Evolutionary conservation across 2,888 invertebrate genomes (phyloP).

Genomic region (Andrena minutula): DNA sequence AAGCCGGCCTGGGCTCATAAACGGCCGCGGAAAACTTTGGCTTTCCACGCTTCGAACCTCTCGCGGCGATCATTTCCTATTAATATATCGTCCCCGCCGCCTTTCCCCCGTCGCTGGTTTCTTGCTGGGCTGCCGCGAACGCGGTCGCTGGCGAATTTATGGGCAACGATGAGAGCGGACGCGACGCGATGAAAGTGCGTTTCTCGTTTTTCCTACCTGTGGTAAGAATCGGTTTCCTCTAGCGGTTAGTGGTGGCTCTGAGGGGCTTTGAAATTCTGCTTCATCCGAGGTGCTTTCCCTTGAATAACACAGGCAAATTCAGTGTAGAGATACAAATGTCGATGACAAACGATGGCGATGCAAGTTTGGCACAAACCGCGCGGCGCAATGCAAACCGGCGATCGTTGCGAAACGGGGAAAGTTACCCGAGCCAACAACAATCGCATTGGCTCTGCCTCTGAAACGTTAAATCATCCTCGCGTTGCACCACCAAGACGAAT

Average conservation of each 20-base stretch:
- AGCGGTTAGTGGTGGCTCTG: no score
- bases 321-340: slow-evolving; percentile 59
- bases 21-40: slow-evolving; percentile 37
- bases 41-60: slow-evolving; percentile 1
- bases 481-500: slow-evolving; percentile 34
- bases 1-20: slow-evolving; percentile 17
- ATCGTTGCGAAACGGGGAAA: slow-evolving; percentile 46
- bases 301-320: not conserved
- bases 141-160: slow-evolving; percentile 1
- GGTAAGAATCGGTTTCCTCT: not conserved
- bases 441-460: slow-evolving; percentile 13
- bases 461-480: slow-evolving; percentile 32
- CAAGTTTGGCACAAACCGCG: slow-evolving; percentile 27
- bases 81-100: slow-evolving; percentile 19
- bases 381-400: slow-evolving; percentile 61
- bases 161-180: slow-evolving; percentile 4
- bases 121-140: not conserved
- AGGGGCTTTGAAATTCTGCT: no score
- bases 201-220: not conserved
- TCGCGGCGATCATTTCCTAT: slow-evolving; percentile 30
- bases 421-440: slow-evolving; percentile 31
- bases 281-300: no score
- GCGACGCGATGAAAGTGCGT: slow-evolving; percentile 19
- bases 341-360: slow-evolving; percentile 60
- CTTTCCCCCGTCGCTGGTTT: not conserved